Percentiles rank a stretch among this genome's conserved stretches.
These are phyloP conservation scores for Cydia pomonella DNA, from an alignment of 1,140 invertebrate genomes.

Conservation along the genomic window DNA sequence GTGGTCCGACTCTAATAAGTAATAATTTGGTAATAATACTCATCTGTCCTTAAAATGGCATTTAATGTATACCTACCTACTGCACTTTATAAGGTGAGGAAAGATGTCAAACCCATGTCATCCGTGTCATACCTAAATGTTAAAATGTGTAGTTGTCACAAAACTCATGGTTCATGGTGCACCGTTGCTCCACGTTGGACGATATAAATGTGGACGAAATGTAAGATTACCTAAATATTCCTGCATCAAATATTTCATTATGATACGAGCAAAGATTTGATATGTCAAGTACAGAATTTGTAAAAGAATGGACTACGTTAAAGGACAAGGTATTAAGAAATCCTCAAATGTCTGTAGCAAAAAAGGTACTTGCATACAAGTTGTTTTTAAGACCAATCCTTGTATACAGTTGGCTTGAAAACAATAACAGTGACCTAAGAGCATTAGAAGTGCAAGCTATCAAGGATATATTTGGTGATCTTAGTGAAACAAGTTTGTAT, in stretches of 20 bases:
- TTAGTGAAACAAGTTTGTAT: constrained; percentile 35
- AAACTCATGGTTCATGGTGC: not conserved
- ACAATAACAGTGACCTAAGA: constrained; percentile 31
- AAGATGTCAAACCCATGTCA: no score
- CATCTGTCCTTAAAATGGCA: not conserved
- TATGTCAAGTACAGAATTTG: constrained; percentile 36
- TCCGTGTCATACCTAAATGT: not conserved
- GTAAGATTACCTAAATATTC: not conserved
- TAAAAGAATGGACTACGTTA: constrained; percentile 37
- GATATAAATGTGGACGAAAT: not conserved
- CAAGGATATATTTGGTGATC: constrained; percentile 42
- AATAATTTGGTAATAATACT: no score
- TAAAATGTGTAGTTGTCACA: not conserved
- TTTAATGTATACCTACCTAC: no score
- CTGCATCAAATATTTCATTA: not conserved
- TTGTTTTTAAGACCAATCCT: constrained; percentile 50
- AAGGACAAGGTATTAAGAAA: constrained; percentile 37
- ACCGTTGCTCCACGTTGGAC: not conserved
- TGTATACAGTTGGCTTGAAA: constrained; percentile 43
- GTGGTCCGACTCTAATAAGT: no score
- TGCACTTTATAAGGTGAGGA: not conserved
- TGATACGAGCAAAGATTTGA: not conserved
- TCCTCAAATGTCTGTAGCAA: constrained; percentile 36
- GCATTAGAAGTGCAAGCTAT: constrained; percentile 43
- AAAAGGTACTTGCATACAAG: constrained; percentile 52